Base-by-base conservation (phyloP, 1,140 invertebrate genomes). In the Augochlora pura region DNA sequence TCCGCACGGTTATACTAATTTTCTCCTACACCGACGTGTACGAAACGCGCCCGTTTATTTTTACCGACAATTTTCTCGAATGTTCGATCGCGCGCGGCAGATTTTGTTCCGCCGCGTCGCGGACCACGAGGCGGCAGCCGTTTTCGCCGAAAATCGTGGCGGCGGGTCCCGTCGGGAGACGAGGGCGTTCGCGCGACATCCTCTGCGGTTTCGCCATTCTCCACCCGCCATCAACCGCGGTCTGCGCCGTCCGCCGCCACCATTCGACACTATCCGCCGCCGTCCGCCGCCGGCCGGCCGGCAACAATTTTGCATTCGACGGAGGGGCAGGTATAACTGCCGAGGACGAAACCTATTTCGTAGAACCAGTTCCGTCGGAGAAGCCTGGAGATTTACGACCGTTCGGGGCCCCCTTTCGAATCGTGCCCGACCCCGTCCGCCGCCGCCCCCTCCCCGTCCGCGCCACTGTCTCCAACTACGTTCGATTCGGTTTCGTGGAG, bases 361-460 rank as follows among this genome's bases (percentile, higher is more conserved):
- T 91, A 90, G 91, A 92, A 92, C 91, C 90, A 91, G 90, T 92
- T 89, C 81, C 86, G 84, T 86, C 83, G 85, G 81, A 78, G 83
- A 80, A 74, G 62, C 63, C 39, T 68, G 73, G 84, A 91, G 90
- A 91, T 92, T 91, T 91, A 92, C 88, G 88, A 91, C 87, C 90
- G 81, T 90, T 82, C 76, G 49, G 49, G 60, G 69, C 85, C 83
- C 75, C 86, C 82, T 87, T 84, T 85, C 87, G 66, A 64, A 81
- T 68, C 82, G 60, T 63, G 60, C 25, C 60, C 60, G 60, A 60
- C 57, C 39, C 39, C 69, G 65, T 52, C 38, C 46, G 60, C 14
- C 38, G 54, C 25, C 62, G 2, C 42, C 64, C 59, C 70, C 64
- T 59, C 67, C 27, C 27, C 60, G 16, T 71, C 60, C 75, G 72